These are phyloP conservation scores for Ovibos moschatus DNA, from an alignment of 2,113 vertebrate genomes.

Conservation along the genomic window DNA sequence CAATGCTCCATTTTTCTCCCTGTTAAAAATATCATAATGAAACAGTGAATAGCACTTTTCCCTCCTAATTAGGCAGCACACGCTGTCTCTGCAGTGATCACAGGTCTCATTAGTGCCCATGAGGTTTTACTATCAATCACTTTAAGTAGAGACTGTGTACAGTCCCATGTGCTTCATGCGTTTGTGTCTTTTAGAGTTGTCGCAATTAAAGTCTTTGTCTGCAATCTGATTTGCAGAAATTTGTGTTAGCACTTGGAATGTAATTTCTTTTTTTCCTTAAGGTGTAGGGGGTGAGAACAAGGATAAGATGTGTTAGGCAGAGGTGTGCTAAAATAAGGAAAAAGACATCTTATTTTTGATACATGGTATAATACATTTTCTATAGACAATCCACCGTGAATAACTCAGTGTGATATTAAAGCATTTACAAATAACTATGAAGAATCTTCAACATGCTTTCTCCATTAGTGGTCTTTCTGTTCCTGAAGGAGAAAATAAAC, in stretches of 20 bases:
- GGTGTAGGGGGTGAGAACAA: fast-evolving
- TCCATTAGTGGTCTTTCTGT: background rate
- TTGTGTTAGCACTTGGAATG: background rate
- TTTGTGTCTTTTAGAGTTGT: background rate
- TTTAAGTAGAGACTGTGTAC: background rate
- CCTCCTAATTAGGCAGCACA: conserved; percentile 22
- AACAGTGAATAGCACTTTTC: background rate
- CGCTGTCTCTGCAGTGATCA: background rate
- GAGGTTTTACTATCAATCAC: conserved; percentile 29
- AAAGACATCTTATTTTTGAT: background rate
- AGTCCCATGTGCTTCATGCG: background rate
- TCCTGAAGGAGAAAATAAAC: background rate
- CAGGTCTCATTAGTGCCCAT: background rate
- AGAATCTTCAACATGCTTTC: background rate
- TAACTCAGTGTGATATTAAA: background rate
- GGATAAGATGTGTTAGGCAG: background rate
- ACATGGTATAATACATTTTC: background rate
- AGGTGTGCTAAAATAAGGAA: background rate
- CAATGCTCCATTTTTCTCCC: background rate
- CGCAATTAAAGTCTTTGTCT: conserved; percentile 11
- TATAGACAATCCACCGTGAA: background rate
- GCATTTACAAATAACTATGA: background rate
- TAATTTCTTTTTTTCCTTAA: background rate
- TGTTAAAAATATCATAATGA: background rate
- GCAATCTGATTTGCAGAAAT: background rate